phyloP scores from a whole-genome alignment of 2,888 invertebrate species.

The Calephelis perditalis region DNA sequence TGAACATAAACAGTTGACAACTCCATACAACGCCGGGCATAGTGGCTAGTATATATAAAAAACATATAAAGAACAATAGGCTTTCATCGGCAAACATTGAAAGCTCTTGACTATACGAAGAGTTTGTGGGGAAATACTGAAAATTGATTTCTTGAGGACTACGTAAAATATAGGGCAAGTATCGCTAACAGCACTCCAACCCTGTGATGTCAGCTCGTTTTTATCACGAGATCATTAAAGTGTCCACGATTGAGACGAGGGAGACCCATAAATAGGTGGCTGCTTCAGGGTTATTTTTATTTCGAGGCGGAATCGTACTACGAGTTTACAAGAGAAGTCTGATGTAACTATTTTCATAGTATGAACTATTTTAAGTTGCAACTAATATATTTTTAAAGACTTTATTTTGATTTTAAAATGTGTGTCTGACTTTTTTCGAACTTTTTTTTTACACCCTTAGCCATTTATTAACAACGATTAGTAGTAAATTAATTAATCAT shows the following conservation, averaged over 20 bases:
- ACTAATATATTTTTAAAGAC: too few species aligned
- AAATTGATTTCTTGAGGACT: conserved; percentile 36
- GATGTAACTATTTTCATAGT: neutral
- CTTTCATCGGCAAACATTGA: conserved; percentile 32
- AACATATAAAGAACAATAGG: conserved; percentile 16
- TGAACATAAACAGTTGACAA: too few species aligned
- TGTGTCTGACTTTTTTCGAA: too few species aligned
- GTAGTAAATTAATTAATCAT: too few species aligned
- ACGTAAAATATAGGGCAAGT: conserved; percentile 39
- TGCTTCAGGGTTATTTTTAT: conserved; percentile 30
- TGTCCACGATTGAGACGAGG: conserved; percentile 33
- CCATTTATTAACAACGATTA: too few species aligned
- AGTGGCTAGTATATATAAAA: neutral
- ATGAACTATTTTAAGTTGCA: too few species aligned
- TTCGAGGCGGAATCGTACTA: neutral
- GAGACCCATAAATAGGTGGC: conserved; percentile 35
- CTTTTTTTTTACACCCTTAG: too few species aligned
- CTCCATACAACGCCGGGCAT: too few species aligned
- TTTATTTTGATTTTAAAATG: too few species aligned
- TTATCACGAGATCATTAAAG: conserved; percentile 36
- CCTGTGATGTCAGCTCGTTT: conserved; percentile 39
- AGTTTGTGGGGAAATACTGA: conserved; percentile 38
- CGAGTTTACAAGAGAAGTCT: neutral
- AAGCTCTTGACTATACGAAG: conserved; percentile 32
- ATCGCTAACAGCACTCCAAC: conserved; percentile 29